Percentiles rank a stretch among this genome's conserved stretches.
Evolutionary conservation across 1,140 invertebrate species (phyloP).

Genomic region (Telenomus remus): DNA sequence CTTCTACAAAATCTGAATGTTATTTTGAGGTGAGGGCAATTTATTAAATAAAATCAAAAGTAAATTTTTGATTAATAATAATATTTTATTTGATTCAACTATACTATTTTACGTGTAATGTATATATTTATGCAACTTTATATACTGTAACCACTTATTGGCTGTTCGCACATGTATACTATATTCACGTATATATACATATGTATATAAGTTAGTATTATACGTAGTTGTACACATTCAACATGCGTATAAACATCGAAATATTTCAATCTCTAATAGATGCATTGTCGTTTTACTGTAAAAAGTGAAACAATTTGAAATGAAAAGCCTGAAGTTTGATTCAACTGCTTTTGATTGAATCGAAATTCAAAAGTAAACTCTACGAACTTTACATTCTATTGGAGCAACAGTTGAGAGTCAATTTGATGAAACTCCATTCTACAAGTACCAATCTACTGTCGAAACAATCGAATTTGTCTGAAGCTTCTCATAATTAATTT

Average conservation of each 20-base stretch:
- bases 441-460: too few species aligned
- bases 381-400: too few species aligned
- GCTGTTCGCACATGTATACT: slow-evolving; percentile 38
- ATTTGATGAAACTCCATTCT: too few species aligned
- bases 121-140: slow-evolving; percentile 47
- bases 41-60: too few species aligned
- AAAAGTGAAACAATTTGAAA: slow-evolving; percentile 18
- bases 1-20: too few species aligned
- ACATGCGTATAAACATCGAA: slow-evolving; percentile 61
- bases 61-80: slow-evolving; percentile 39
- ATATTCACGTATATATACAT: slow-evolving; percentile 43
- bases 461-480: too few species aligned
- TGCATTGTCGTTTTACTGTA: slow-evolving; percentile 25
- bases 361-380: too few species aligned
- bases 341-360: too few species aligned
- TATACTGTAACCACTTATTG: slow-evolving; percentile 38
- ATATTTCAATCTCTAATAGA: slow-evolving; percentile 49
- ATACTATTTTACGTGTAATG: slow-evolving; percentile 48
- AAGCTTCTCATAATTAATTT: too few species aligned
- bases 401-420: too few species aligned
- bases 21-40: too few species aligned
- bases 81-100: slow-evolving; percentile 52
- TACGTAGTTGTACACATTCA: slow-evolving; percentile 45
- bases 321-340: background rate
- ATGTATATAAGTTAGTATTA: slow-evolving; percentile 31